Evolutionary conservation across 2,888 invertebrate species (phyloP), one percentile per base, ranked within the genome.

Genomic region (Rutpela maculata): DNA sequence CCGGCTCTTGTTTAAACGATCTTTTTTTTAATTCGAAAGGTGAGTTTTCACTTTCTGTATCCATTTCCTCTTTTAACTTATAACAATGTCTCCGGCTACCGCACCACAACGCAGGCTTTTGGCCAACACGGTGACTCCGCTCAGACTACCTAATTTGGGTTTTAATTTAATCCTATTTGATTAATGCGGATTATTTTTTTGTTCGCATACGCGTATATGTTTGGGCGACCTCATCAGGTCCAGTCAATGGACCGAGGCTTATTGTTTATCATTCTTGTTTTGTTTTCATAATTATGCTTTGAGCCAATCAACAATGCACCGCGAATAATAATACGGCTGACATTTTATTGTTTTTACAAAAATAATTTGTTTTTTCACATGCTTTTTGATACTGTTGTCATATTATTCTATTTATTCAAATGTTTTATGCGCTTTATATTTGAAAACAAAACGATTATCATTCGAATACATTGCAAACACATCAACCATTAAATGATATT

Each of bases 151-250:
- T 74, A 74, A 76, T 78, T 78, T 74, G 68, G 75, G 68, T 78
- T 80, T 82, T 81, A 81, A 73, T 81, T 81, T 83, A 83, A 84
- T 81, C 84, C 81, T 80, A 78, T 84, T 84, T 83, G 83, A 81
- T 83, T 84, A 84, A 84, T 82, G 77, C 80, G 85, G 84, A 84
- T 85, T 85, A 84, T 77, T 80, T 80, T 77, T 80, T 72, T 72
- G 71, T 50, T 50, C 63, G 50, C 18, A 31, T 72, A 55, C 70
- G 38, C 50, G 70, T 50, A 70, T 60, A 62, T 72, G 70, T 72
- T 72, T 50, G 50, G 62, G 38, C 59, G 63, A 72, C 63, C 72
- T 38, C 70, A 19, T 43, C 70, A 26, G 60, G 15, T 22, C 63
- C 63, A 62, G 72, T 72, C 72, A 63, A 63, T 63, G 72, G 63